These are phyloP conservation scores for Tuberolachnus salignus DNA, from an alignment of 2,888 invertebrate species.

Conservation along the genomic window DNA sequence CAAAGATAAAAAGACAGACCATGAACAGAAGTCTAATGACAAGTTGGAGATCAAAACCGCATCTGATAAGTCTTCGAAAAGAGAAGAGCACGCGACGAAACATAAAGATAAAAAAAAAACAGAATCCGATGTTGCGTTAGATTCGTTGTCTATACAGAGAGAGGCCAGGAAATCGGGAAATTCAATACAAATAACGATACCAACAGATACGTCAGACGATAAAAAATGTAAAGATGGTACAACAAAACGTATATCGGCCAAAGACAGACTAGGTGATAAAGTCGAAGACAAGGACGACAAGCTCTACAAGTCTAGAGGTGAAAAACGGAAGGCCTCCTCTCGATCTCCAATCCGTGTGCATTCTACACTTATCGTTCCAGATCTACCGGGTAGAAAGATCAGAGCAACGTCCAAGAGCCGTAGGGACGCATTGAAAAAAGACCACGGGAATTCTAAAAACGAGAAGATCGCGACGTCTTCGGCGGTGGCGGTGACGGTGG, in stretches of 20 bases:
- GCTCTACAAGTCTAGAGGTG: slow-evolving; percentile 51
- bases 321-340: slow-evolving; percentile 39
- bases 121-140: slow-evolving; percentile 54
- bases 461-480: slow-evolving; percentile 7
- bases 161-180: slow-evolving; percentile 60
- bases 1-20: slow-evolving; percentile 43
- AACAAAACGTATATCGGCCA: slow-evolving; percentile 68
- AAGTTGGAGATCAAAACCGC: slow-evolving; percentile 32
- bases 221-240: slow-evolving; percentile 60
- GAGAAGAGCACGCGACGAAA: background rate
- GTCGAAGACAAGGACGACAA: slow-evolving; percentile 67
- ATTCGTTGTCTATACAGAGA: slow-evolving; percentile 55
- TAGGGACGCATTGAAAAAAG: slow-evolving; percentile 22
- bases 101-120: slow-evolving; percentile 39
- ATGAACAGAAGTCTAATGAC: slow-evolving; percentile 46
- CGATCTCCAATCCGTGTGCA: slow-evolving; percentile 45
- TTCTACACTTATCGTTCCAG: slow-evolving; percentile 47
- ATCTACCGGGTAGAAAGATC: slow-evolving; percentile 15
- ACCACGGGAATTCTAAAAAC: slow-evolving; percentile 12
- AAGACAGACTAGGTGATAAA: slow-evolving; percentile 80
- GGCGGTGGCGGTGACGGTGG: slow-evolving; percentile 28
- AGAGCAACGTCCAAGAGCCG: slow-evolving; percentile 10
- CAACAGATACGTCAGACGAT: slow-evolving; percentile 63
- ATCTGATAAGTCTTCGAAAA: slow-evolving; percentile 16
- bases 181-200: slow-evolving; percentile 60